Evolutionary conservation across 2,797 vertebrate genomes (phyloP).

Genomic region (Manis pentadactyla): DNA sequence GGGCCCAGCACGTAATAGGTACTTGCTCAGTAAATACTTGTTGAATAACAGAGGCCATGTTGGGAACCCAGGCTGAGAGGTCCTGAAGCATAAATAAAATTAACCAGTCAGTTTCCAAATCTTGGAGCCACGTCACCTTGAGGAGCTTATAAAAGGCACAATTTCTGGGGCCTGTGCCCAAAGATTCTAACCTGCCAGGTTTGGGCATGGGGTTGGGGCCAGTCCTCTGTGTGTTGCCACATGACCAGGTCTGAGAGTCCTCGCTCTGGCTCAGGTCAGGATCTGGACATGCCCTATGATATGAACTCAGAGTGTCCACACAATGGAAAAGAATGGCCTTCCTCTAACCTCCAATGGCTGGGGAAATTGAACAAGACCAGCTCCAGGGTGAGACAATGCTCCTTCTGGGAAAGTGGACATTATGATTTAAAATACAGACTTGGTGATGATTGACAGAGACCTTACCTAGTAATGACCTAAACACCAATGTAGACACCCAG

Average conservation of each 20-base stretch:
- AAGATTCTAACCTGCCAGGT: not conserved
- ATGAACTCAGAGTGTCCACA: not conserved
- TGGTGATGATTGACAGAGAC: not conserved
- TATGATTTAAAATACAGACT: not conserved
- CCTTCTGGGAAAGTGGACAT: not conserved
- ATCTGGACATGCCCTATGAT: rapidly evolving
- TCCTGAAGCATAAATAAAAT: not conserved
- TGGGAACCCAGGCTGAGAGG: not conserved
- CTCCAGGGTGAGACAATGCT: not conserved
- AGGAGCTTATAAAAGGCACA: not conserved
- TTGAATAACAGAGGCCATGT: not conserved
- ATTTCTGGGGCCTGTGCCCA: not conserved
- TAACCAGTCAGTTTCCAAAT: not conserved
- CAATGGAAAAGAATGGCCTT: not conserved
- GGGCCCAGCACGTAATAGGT: not conserved
- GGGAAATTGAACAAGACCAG: not conserved
- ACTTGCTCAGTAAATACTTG: not conserved
- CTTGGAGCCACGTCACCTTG: not conserved
- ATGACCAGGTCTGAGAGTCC: not conserved
- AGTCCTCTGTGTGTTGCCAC: not conserved
- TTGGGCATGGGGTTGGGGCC: not conserved
- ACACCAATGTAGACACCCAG: not conserved
- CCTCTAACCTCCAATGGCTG: not conserved
- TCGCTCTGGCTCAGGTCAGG: not conserved
- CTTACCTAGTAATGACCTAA: not conserved